Conservation (phyloP, 2,113 vertebrate species). For the Gadus macrocephalus region DNA sequence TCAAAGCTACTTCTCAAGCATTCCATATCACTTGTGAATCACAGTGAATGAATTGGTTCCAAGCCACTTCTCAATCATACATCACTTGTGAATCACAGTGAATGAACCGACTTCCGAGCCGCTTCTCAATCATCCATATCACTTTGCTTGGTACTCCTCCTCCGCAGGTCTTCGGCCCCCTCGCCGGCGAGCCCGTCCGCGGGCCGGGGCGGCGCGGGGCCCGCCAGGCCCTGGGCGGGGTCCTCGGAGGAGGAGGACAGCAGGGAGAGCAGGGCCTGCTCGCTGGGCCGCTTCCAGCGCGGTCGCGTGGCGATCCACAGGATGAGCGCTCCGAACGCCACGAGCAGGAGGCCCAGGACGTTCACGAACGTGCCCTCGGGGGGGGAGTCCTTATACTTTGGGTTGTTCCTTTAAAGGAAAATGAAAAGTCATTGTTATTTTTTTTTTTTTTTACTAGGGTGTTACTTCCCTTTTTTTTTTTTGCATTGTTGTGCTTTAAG, state of each 20-base stretch:
- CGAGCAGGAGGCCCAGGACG: conserved; percentile 80
- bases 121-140: conserved; percentile 74
- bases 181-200: conserved; percentile 62
- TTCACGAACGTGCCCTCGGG: conserved; percentile 87
- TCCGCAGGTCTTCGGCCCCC: conserved; percentile 69
- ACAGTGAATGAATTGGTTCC: background rate
- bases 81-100: conserved; percentile 59
- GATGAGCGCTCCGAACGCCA: conserved; percentile 79
- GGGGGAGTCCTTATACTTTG: conserved; percentile 77
- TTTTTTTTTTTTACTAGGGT: too few species aligned
- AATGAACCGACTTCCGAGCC: background rate
- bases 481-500: too few species aligned
- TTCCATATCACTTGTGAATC: conserved; percentile 64
- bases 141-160: conserved; percentile 74
- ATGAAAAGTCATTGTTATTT: too few species aligned
- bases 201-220: conserved; percentile 53
- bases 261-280: conserved; percentile 52
- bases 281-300: conserved; percentile 87
- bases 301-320: conserved; percentile 86
- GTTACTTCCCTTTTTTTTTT: too few species aligned
- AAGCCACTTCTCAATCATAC: conserved; percentile 68
- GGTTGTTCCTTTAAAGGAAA: conserved; percentile 50
- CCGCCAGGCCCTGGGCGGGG: conserved; percentile 52
- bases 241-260: conserved; percentile 43
- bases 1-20: conserved; percentile 64